Evolutionary conservation across 1,140 invertebrate genomes (phyloP), one percentile per base, ranked within the genome.

Genomic region (Calliphora vicina): DNA sequence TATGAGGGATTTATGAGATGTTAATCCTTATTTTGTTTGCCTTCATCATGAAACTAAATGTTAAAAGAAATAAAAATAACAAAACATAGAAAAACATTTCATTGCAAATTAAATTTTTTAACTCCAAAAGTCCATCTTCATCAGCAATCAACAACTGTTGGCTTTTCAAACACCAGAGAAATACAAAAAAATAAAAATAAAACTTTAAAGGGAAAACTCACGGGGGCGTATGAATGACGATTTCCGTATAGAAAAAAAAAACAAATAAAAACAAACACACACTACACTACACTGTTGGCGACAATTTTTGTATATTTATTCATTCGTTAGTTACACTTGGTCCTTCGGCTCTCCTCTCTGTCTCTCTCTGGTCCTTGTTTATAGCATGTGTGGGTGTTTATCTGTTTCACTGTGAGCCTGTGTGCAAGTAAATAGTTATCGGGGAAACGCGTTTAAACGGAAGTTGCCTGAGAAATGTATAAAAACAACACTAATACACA

Each of bases 181-280:
- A 1, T n/a, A 15, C 13, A 57, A 57, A 57, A 57, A 57, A 15
- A 57, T 13, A 57, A 15, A 15, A 57, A 50, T 5, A 50, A 57
- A 57, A 57, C 6, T 6, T 57, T 57, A n/a, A 57, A 57, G 10
- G 1, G 6, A 50, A 67, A 67, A 67, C 12, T 23, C 61, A 67
- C n/a, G 61, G 23, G 23, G 61, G 61, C 61, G 61, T 67, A 67
- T 67, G 61, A 67, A 67, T 67, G 23, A 67, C 61, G 61, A 67
- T 67, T 67, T 67, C 61, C 61, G 23, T 67, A 23, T 12, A 67
- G 25, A 67, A 23, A 57, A 8, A 67, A 67, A 23, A 57, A 8
- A 57, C 13, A 57, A 6, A 17, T 57, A 57, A 17, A n/a, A 57
- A n/a, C n/a, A 57, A n/a, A 57, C 50, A 57, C 1, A 17, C 50